Conservation (phyloP, 2,797 vertebrate genomes). For the Nyctibius grandis region DNA sequence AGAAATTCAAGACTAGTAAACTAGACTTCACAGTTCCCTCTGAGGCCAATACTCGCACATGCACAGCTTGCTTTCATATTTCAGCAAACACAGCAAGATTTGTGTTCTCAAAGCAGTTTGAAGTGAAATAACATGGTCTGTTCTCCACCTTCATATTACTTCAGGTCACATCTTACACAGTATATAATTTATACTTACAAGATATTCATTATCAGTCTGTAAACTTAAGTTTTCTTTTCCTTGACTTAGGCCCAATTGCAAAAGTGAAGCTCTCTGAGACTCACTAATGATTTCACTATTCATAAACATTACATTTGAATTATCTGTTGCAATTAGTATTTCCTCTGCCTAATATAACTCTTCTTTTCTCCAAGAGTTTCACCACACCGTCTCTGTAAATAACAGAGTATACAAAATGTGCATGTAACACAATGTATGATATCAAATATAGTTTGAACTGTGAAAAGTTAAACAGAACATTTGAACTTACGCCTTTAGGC, state of each 20-base stretch:
- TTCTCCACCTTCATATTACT: neutral
- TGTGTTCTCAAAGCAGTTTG: neutral
- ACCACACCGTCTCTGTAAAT: slow-evolving; percentile 31
- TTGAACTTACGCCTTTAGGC: neutral
- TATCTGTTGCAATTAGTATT: slow-evolving; percentile 2
- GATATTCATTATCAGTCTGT: neutral
- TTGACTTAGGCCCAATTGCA: neutral
- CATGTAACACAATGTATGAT: neutral
- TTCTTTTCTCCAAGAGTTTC: neutral
- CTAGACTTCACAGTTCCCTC: neutral
- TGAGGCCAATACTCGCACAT: neutral
- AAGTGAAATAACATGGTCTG: neutral
- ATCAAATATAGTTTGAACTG: neutral
- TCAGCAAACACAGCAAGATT: neutral
- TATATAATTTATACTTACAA: neutral
- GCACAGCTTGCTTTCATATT: neutral
- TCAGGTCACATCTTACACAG: neutral
- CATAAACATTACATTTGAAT: neutral
- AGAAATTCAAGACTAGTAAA: neutral
- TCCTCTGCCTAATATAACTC: slow-evolving; percentile 1
- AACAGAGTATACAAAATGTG: neutral
- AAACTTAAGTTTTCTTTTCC: neutral
- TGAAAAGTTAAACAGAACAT: slow-evolving; percentile 3
- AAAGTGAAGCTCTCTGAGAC: neutral
- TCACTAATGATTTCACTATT: neutral